Evolutionary conservation across 2,888 invertebrate genomes (phyloP), one percentile per base, ranked within the genome.

Genomic region (Brenthis ino): DNA sequence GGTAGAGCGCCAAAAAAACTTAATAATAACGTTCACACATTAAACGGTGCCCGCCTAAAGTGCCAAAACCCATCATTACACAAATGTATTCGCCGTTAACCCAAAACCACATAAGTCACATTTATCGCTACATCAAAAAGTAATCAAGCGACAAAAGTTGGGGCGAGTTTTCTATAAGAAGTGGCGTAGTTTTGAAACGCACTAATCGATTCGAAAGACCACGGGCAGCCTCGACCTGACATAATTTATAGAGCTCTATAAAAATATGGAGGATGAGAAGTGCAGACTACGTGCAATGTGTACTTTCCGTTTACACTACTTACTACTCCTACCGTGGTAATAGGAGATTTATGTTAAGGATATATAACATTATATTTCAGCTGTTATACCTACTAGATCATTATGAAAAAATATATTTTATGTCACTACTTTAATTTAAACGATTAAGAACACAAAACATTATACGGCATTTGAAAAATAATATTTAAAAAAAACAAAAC

Each of bases 61-160:
- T 84, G 86, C 87, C 85, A 85, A 84, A 86, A 83, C 84, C 88
- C 82, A 77, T 89, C 86, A 90, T 90, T 88, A 90, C 80, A 82
- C 80, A 85, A 87, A 86, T 80, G 88, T 79, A 77, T 82, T 81
- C 79, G 80, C 82, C 84, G 86, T 83, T 87, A 85, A 79, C 80
- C 78, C 79, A 79, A 85, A 86, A 88, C 91, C 91, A 84, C 91
- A 88, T 91, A 91, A 91, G 91, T 91, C 92, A 92, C 92, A 89
- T 90, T 89, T 89, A 88, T 87, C 89, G 89, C 89, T 82, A 82
- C 92, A 91, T 92, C 92, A 91, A 92, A 92, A 92, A 88, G 89
- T 84, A 88, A 92, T 91, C 91, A 91, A 85, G 86, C 83, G 87
- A 91, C 92, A 91, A 89, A 89, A 85, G 86, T 85, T 81, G 76